phyloP scores from a whole-genome alignment of 2,888 invertebrate species.

The Sympetrum striolatum region DNA sequence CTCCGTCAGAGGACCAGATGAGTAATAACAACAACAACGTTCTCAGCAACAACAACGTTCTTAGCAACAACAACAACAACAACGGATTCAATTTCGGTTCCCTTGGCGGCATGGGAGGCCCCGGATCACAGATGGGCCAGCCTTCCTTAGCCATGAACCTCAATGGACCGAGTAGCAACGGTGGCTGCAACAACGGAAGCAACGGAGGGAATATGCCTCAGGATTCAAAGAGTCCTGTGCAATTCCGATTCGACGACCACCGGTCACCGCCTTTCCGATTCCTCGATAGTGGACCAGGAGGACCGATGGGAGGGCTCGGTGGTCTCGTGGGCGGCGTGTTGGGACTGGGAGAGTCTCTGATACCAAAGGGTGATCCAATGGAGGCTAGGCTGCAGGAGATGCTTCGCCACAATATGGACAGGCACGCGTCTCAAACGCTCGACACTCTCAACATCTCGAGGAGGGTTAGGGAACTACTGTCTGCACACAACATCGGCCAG shows the following conservation, averaged over 20 bases:
- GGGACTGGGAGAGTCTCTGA: conserved; percentile 86
- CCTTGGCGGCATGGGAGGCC: conserved; percentile 49
- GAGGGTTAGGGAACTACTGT: conserved; percentile 89
- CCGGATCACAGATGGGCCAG: background rate
- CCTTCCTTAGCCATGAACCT: background rate
- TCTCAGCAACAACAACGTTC: conserved; percentile 58
- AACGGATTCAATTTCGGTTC: conserved; percentile 61
- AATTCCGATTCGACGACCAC: conserved; percentile 81
- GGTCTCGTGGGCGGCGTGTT: conserved; percentile 50
- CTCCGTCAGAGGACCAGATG: conserved; percentile 60
- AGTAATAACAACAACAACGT: conserved; percentile 61
- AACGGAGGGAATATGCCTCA: conserved; percentile 1
- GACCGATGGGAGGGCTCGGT: conserved; percentile 46
- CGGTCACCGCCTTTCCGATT: conserved; percentile 77
- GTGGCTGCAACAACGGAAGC: conserved; percentile 30
- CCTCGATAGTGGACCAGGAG: conserved; percentile 69
- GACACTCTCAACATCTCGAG: conserved; percentile 96
- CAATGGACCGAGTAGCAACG: conserved; percentile 42
- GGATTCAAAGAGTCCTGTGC: conserved; percentile 17
- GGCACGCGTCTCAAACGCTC: conserved; percentile 90
- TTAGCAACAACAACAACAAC: conserved; percentile 57
- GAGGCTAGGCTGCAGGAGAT: conserved; percentile 92
- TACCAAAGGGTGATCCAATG: conserved; percentile 93
- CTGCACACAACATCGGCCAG: conserved; percentile 98
- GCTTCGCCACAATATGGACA: conserved; percentile 94